Conservation (phyloP, 1,140 invertebrate genomes). For the Parapsyche elsis region DNA sequence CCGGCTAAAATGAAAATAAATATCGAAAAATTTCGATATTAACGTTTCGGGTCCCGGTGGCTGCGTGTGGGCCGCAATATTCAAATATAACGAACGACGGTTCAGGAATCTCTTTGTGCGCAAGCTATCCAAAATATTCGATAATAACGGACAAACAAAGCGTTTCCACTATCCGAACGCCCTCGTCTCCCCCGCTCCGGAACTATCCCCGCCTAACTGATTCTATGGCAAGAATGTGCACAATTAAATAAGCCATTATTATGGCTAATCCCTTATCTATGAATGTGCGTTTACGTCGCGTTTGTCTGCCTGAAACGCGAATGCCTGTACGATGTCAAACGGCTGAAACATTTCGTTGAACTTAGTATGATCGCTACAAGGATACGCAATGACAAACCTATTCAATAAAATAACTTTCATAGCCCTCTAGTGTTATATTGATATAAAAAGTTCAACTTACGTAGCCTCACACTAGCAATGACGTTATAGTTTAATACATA, state of each 20-base stretch:
- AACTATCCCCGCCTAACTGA: constrained; percentile 27
- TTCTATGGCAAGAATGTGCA: constrained; percentile 42
- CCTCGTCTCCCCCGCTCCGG: neutral
- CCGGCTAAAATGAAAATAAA: too few relatives aligned
- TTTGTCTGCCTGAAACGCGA: neutral
- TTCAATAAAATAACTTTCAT: too few relatives aligned
- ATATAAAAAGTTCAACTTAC: too few relatives aligned
- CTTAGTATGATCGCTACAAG: too few relatives aligned
- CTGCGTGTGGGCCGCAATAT: neutral
- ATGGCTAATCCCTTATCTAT: constrained; percentile 24
- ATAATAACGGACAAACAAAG: constrained; percentile 47
- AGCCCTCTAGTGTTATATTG: too few relatives aligned
- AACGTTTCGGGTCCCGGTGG: neutral
- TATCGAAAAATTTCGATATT: neutral
- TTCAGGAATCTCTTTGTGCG: constrained; percentile 42
- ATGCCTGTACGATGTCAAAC: neutral
- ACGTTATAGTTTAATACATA: too few relatives aligned
- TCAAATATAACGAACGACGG: constrained; percentile 3
- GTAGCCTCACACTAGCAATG: too few relatives aligned
- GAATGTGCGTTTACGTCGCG: neutral
- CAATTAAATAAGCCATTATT: constrained; percentile 44
- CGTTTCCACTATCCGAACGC: constrained; percentile 20
- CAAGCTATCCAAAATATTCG: constrained; percentile 43
- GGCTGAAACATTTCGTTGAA: too few relatives aligned
- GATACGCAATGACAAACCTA: too few relatives aligned